Evolutionary conservation across 2,888 invertebrate genomes (phyloP).

Genomic region (Tromatobia lineatoria): DNA sequence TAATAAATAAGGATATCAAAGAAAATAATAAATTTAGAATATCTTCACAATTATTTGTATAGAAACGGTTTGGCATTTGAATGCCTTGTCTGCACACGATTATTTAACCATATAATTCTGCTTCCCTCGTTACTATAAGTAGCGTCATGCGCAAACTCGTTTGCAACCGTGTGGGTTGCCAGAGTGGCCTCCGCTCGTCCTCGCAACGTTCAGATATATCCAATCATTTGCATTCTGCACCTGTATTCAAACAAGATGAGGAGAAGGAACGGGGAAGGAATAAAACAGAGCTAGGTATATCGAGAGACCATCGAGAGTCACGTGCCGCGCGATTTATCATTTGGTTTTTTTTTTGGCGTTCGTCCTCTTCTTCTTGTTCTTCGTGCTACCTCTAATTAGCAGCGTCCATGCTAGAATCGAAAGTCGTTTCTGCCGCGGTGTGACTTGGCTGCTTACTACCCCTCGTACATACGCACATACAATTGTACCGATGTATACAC

Average conservation of each 20-base stretch:
- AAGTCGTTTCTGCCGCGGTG: slow-evolving; percentile 55
- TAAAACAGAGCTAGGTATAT: slow-evolving; percentile 31
- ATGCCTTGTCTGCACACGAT: slow-evolving; percentile 5
- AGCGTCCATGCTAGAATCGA: slow-evolving; percentile 63
- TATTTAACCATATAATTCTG: slow-evolving; percentile 35
- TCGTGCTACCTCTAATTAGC: slow-evolving; percentile 66
- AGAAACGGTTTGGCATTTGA: slow-evolving; percentile 15
- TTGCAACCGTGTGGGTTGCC: slow-evolving; percentile 39
- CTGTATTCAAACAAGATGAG: slow-evolving; percentile 53
- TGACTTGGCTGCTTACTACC: slow-evolving; percentile 42
- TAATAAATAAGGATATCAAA: too few species aligned
- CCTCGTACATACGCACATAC: slow-evolving; percentile 27
- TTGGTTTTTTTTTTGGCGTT: slow-evolving; percentile 24
- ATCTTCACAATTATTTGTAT: slow-evolving; percentile 8
- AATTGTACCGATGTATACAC: slow-evolving; percentile 1
- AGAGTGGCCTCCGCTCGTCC: slow-evolving; percentile 51
- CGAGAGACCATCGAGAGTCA: slow-evolving; percentile 60
- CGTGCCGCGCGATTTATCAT: slow-evolving; percentile 65
- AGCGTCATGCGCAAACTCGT: slow-evolving; percentile 57
- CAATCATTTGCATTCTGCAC: slow-evolving; percentile 66
- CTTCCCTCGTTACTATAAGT: slow-evolving; percentile 39
- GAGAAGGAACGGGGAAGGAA: slow-evolving; percentile 32
- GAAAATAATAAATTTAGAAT: background rate
- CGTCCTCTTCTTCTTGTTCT: slow-evolving; percentile 37
- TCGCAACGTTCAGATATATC: slow-evolving; percentile 37